These are phyloP conservation scores for Paragorgia papillata DNA, from an alignment of 92 coral and sea anemone genomes.

Conservation along the genomic window DNA sequence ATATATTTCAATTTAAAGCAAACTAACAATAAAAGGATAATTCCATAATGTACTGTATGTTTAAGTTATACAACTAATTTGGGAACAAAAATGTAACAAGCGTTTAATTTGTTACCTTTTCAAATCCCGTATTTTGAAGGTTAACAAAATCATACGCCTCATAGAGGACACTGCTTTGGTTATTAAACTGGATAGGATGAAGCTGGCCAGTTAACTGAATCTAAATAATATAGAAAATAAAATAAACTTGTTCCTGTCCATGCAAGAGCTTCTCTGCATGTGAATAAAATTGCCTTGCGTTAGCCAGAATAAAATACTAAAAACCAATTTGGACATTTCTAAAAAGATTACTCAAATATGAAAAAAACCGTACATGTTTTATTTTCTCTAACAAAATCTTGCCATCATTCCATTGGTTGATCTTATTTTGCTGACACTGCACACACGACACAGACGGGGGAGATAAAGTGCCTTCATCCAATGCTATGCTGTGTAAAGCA, in stretches of 20 bases:
- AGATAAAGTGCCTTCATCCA: slow-evolving; percentile 57
- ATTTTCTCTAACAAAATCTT: slow-evolving; percentile 42
- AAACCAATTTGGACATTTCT: too few relatives aligned
- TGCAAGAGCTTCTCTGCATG: too few relatives aligned
- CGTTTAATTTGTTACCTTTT: slow-evolving; percentile 47
- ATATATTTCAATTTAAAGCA: too few relatives aligned
- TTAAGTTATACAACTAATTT: too few relatives aligned
- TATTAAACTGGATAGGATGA: slow-evolving; percentile 53
- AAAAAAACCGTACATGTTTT: background rate
- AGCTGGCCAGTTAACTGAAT: slow-evolving; percentile 71
- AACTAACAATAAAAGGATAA: too few relatives aligned
- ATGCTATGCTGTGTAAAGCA: slow-evolving; percentile 67
- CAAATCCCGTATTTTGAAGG: slow-evolving; percentile 75
- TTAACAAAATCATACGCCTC: slow-evolving; percentile 76
- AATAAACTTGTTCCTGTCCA: background rate
- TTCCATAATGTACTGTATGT: background rate
- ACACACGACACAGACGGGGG: slow-evolving; percentile 52
- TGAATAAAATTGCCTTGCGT: too few relatives aligned
- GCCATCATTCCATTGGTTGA: slow-evolving; percentile 60
- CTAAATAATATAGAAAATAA: slow-evolving; percentile 43
- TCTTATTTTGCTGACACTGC: slow-evolving; percentile 15
- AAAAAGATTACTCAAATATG: too few relatives aligned
- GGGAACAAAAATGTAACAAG: too few relatives aligned
- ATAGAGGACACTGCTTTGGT: slow-evolving; percentile 55
- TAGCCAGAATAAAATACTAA: too few relatives aligned